Evolutionary conservation across 2,888 invertebrate species (phyloP), one percentile per base, ranked within the genome.

Genomic region (Eremobia ochroleuca): DNA sequence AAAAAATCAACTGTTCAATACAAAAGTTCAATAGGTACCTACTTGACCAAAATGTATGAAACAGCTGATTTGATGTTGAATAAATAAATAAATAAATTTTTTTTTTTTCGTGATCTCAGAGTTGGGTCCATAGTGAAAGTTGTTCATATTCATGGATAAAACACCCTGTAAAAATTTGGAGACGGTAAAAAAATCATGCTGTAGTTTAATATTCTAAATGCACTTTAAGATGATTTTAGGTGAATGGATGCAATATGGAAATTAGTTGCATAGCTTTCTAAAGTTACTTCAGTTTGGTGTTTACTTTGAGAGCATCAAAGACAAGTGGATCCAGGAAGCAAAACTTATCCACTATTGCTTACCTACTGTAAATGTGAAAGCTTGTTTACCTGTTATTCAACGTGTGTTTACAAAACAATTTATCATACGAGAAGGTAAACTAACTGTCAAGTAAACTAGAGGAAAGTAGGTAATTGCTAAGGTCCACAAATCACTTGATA

Each of bases 371-470:
- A 46, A 34, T 34, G 37, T 77, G 61, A 82, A 82, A 78, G 76
- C 58, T 49, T 11, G 40, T 76, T 64, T 76, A 34, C 49, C 4
- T 40, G 82, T 82, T 76, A 82, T 34, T 34, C 31, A 76, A 78
- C 55, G 21, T 40, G 31, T 64, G n/a, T 76, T 81, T 34, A 21
- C 25, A 40, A 64, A 76, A 18, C 37, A 13, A 64, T 76, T 21
- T 64, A 81, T 76, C n/a, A 18, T 61, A 28, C 15, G 2, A 28
- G 5, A 18, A 55, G 3, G 25, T 34, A n/a, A n/a, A 34, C 40
- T 11, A 49, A 31, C 9, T 61, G 4, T 18, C 8, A 4, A n/a
- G 79, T 18, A 66, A 77, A 55, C 5, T 0, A 25, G 5, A 40
- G 37, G 43, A 52, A 67, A 49, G 31, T n/a, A n/a, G n/a, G 25